Conservation (phyloP, 1,140 invertebrate genomes). For the Heliconius eleuchia region DNA sequence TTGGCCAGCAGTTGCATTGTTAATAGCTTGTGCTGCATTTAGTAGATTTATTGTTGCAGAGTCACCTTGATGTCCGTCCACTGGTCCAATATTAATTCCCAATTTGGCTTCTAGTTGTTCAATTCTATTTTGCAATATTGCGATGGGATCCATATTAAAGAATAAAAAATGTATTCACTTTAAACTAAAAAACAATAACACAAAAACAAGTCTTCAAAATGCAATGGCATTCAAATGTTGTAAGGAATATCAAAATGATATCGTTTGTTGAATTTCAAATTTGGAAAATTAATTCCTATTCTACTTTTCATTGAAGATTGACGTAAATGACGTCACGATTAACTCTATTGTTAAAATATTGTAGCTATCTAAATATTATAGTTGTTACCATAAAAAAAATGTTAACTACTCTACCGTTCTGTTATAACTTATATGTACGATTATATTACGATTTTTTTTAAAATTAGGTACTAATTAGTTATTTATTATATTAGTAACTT, state of each 20-base stretch:
- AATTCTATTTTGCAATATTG: conserved; percentile 76
- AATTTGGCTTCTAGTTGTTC: conserved; percentile 79
- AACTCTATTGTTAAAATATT: neutral
- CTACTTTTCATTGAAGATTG: neutral
- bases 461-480: too few relatives aligned
- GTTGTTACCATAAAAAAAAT: too few relatives aligned
- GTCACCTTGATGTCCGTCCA: conserved; percentile 68
- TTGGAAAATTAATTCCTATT: neutral
- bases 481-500: too few relatives aligned
- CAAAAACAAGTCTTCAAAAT: neutral
- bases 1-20: conserved; percentile 70
- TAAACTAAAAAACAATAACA: neutral
- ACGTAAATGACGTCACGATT: neutral
- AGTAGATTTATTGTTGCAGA: conserved; percentile 70
- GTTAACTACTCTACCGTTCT: too few relatives aligned
- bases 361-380: neutral
- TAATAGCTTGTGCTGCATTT: conserved; percentile 69
- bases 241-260: neutral
- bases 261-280: neutral
- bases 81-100: conserved; percentile 54
- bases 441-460: too few relatives aligned
- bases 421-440: too few relatives aligned
- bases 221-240: neutral
- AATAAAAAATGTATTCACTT: neutral
- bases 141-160: conserved; percentile 72